Percentiles rank a stretch among this genome's conserved stretches.
These are phyloP conservation scores for Centroberyx gerrardi DNA, from an alignment of 2,797 vertebrate genomes.

Conservation along the genomic window DNA sequence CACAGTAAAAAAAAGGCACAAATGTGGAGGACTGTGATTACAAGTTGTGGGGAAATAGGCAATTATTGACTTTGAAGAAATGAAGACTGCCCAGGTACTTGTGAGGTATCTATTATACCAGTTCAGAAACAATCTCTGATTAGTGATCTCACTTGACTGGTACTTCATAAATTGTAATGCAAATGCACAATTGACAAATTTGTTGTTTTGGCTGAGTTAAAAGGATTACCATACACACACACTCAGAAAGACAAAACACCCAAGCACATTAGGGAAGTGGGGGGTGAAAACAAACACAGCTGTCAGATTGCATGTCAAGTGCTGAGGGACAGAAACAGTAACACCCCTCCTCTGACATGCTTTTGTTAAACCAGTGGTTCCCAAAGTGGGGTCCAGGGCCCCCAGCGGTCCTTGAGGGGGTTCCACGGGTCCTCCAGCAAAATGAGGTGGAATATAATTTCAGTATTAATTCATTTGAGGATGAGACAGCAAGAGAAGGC, in stretches of 20 bases:
- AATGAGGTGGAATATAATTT: too few relatives aligned
- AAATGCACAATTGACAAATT: background rate
- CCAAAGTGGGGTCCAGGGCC: background rate
- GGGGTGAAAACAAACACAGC: constrained; percentile 22
- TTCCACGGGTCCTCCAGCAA: background rate
- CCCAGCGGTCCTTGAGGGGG: background rate
- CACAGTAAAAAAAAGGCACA: background rate
- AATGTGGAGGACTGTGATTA: too few relatives aligned
- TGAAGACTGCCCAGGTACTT: background rate
- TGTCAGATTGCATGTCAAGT: constrained; percentile 3
- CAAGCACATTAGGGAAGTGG: background rate
- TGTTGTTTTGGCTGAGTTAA: too few relatives aligned
- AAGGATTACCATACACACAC: background rate
- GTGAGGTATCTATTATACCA: too few relatives aligned
- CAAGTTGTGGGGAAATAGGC: background rate
- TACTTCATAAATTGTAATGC: background rate
- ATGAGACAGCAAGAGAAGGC: too few relatives aligned
- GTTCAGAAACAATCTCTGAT: background rate
- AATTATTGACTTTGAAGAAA: background rate
- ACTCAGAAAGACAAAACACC: background rate
- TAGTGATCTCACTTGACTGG: background rate
- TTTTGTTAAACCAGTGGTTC: background rate
- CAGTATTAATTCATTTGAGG: too few relatives aligned
- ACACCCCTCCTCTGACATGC: background rate
- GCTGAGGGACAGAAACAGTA: background rate